Evolutionary conservation across 2,888 invertebrate species (phyloP).

Genomic region (Epiblema foenella): DNA sequence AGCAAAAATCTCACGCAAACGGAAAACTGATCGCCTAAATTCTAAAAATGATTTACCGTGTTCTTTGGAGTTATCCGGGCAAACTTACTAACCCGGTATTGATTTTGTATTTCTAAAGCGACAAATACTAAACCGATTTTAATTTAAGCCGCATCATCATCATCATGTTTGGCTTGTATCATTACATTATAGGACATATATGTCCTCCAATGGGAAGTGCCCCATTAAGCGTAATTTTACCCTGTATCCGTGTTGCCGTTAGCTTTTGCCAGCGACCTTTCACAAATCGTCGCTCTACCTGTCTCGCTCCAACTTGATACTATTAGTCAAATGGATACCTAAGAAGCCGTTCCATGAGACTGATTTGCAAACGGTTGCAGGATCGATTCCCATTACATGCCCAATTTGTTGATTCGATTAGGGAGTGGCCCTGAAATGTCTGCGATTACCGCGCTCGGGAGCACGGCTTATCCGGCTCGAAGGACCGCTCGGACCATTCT

Average conservation of each 20-base stretch:
- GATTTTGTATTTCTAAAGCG: neutral
- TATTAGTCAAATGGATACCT: neutral
- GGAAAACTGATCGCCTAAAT: neutral
- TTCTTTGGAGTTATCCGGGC: neutral
- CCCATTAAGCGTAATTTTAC: too few relatives aligned
- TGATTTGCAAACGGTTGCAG: constrained; percentile 24
- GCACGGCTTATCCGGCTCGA: constrained; percentile 13
- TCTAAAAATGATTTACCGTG: neutral
- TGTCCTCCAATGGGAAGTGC: too few relatives aligned
- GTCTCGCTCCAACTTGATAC: neutral
- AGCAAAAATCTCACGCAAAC: neutral
- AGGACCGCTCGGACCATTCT: constrained; percentile 10
- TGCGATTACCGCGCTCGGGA: constrained; percentile 19
- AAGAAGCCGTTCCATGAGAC: constrained; percentile 25
- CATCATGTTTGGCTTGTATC: too few relatives aligned
- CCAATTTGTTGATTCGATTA: constrained; percentile 32
- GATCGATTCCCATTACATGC: constrained; percentile 35
- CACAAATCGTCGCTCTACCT: too few relatives aligned
- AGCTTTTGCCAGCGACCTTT: too few relatives aligned
- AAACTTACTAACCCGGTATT: neutral
- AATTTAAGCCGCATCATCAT: too few relatives aligned
- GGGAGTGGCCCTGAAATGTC: constrained; percentile 24
- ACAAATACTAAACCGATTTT: neutral
- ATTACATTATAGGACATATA: too few relatives aligned
- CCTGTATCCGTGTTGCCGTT: too few relatives aligned